Base-by-base conservation (phyloP, 1,140 invertebrate species). In the Habropoda laboriosa region DNA sequence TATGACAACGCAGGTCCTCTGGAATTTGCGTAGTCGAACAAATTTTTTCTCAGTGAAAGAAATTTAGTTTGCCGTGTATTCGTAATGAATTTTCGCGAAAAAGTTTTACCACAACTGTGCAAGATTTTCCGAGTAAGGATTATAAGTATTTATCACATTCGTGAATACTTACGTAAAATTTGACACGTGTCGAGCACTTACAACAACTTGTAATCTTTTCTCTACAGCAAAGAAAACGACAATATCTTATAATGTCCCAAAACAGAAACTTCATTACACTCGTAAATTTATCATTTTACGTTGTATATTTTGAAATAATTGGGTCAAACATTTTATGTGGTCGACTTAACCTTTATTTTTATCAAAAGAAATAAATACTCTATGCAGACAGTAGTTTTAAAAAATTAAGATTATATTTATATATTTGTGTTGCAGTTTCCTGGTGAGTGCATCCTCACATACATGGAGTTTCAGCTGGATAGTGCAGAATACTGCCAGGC, bases 381-480 rank as follows among this genome's bases (percentile, higher is more conserved):
- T 38, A 12, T 5, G 2, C 30, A 21, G n/a, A 3, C 2, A 1
- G 35, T 38, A 21, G 4, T 27, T 8, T 35, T 21, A 12, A 4
- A 72, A 18, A n/a, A 42, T 13, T 35, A 49, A 58, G 2, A 16
- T 42, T 32, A 18, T n/a, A 0, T 10, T 47, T 30, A 2, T 57
- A 2, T 68, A 24, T 58, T n/a, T 45, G 0, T 87, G 77, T 92
- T 93, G 18, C 93, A 95, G 95, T 94, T 95, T 93, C 93, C 93
- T 92, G 93, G 94, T 92, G 94, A 95, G 93, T 93, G 92, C 90
- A 95, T 95, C 94, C 94, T 96, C 94, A 97, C 96, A 96, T 98
- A 97, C 97, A 98, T 98, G 97, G 97, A 98, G 97, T 98, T 98
- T 96, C 96, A 97, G 94, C 96, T 97, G 96, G 97, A 97, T 95